Base-by-base conservation (phyloP, 2,797 vertebrate genomes). In the Psittacula derbiana region DNA sequence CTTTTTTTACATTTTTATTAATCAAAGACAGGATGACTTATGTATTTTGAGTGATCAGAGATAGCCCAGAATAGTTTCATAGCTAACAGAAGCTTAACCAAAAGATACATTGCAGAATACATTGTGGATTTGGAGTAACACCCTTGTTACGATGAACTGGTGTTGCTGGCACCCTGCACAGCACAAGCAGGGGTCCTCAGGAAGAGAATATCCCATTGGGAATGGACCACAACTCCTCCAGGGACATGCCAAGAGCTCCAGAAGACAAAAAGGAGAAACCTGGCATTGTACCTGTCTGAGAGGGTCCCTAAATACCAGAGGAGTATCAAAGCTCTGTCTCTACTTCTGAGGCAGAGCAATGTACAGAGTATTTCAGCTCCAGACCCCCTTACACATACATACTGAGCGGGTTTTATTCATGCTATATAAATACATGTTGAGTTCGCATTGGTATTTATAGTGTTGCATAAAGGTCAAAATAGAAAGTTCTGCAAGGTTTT, bases 1-100 rank as follows among this genome's bases (percentile, higher is more conserved):
- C 46, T 44, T 92, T 95, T 92, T 36, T 28, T 28, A 69, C 30
- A 18, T 57, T 96, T 97, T 95, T 97, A 94, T 92, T 97, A 87
- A 87, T 60, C 90, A 93, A 97, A 96, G 90, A 58, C 30, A 84
- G 67, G 47, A 86, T 0, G 0, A 75, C 58, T 81, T 50, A 81
- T 3, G 1, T 46, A 55, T 50, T 89, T 64, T 0, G 2, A 89
- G 75, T 27, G 46, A 85, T 18, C 25, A 71, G 80, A 75, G 25
- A 67, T 20, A 67, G 80, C 44, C n/a, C 87, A 91, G 50, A 76
- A 85, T n/a, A 33, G 28, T 64, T 61, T 41, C 21, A 55, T 3
- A 93, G 86, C 57, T 55, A 30, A 44, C 66, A 6, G 11, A 80
- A 81, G 71, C 62, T 80, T 78, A 82, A 88, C 57, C 57, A 67